Percentiles rank a stretch among this genome's conserved stretches.
Conservation (phyloP, 1,140 invertebrate genomes). For the Frieseomelitta varia region DNA sequence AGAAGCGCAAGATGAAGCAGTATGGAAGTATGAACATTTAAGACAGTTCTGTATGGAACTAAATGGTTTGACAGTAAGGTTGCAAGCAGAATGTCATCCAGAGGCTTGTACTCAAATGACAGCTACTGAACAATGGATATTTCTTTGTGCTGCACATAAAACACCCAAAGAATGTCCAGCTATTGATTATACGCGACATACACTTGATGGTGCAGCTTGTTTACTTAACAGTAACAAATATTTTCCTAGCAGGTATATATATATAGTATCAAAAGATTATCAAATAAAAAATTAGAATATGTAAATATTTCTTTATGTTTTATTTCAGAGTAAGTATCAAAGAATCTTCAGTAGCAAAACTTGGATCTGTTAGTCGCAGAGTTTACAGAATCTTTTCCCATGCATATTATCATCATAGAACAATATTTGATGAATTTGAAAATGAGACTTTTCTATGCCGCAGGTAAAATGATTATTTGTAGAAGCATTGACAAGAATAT, state of each 20-base stretch:
- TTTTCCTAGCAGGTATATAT: slow-evolving; percentile 96
- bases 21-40: slow-evolving; percentile 99
- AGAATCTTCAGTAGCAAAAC: slow-evolving; percentile 98
- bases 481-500: background rate
- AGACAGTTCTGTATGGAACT: slow-evolving; percentile 99
- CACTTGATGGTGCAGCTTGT: slow-evolving; percentile 99
- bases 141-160: slow-evolving; percentile 99
- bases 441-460: slow-evolving; percentile 97
- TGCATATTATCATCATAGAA: slow-evolving; percentile 98
- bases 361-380: slow-evolving; percentile 98
- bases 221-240: slow-evolving; percentile 99
- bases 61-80: slow-evolving; percentile 96
- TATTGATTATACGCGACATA: slow-evolving; percentile 99
- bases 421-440: slow-evolving; percentile 99
- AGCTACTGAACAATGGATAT: slow-evolving; percentile 99
- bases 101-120: slow-evolving; percentile 99
- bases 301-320: slow-evolving; percentile 35
- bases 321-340: slow-evolving; percentile 97
- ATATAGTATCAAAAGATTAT: background rate
- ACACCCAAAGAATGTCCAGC: slow-evolving; percentile 99
- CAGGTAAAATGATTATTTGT: slow-evolving; percentile 80
- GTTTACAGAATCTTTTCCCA: slow-evolving; percentile 99
- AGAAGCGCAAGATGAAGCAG: slow-evolving; percentile 98
- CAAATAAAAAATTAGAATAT: background rate
- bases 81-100: slow-evolving; percentile 97